Base-by-base conservation (phyloP, 2,113 vertebrate genomes). In the Cebidichthys violaceus region DNA sequence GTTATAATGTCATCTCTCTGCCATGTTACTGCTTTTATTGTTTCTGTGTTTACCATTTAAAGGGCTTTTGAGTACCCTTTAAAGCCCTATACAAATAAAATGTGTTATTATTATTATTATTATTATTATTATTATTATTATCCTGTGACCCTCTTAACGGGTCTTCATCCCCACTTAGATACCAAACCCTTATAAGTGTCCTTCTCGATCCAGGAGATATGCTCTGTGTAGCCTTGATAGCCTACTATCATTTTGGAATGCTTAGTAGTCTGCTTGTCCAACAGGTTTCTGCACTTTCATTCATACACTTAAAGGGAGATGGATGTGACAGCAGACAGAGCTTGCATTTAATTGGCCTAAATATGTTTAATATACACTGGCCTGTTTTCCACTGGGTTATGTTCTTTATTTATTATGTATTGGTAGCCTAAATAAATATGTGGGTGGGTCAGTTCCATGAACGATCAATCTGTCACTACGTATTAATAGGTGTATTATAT, bases 251-350 rank as follows among this genome's bases (percentile, higher is more conserved):
- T 55, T 71, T 82, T 35, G 77, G 72, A 82, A 82, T 81, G 62
- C 39, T 54, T n/a, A 33, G 27, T 70, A 9, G 15, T 45, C 33
- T 9, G 0, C 70, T 79, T 13, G 88, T 84, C 68, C 83, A 88
- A 91, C 89, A 87, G 89, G 89, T 92, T 92, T 57, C n/a, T 86
- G 67, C 47, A 65, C 59, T 81, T 75, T 89, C 70, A 67, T 83
- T 20, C 1, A n/a, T 61, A 37, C 3, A 22, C 11, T 31, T 43
- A 10, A 78, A 81, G 50, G 37, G 37, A 61, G 39, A 76, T 60
- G 20, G 35, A 70, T 1, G 20, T 59, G 29, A 22, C 52, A 66
- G 33, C 47, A 35, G 57, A 55, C 24, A 47, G 13, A 70, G 45
- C 29, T 27, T 35, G 24, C 68, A 33, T 41, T 47, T 18, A 27